A percentile compares a stretch with the other conserved stretches of the same genome.
These are phyloP conservation scores for Xenopus borealis DNA, from an alignment of 2,113 vertebrate species.

Conservation along the genomic window DNA sequence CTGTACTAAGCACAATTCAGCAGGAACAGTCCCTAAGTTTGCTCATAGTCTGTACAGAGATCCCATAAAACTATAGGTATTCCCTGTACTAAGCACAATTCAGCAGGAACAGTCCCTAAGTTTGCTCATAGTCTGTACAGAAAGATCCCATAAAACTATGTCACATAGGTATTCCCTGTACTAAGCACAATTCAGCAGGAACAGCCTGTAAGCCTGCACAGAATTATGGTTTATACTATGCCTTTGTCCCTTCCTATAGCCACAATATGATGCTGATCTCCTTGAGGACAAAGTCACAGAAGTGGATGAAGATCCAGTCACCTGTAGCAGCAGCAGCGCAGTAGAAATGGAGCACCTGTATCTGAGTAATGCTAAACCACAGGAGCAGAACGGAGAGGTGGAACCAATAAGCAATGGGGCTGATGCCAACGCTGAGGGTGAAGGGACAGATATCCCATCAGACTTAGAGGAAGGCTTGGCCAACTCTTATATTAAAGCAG, in stretches of 20 bases:
- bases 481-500: constrained; percentile 69
- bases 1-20: too few relatives aligned
- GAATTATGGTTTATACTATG: too few relatives aligned
- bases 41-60: too few relatives aligned
- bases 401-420: constrained; percentile 85
- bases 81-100: too few relatives aligned
- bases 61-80: too few relatives aligned
- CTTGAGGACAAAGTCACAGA: constrained; percentile 68
- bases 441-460: constrained; percentile 66
- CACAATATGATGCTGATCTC: constrained; percentile 65
- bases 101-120: too few relatives aligned
- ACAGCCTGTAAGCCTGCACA: too few relatives aligned
- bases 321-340: constrained; percentile 50
- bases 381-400: constrained; percentile 83
- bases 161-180: too few relatives aligned
- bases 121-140: too few relatives aligned
- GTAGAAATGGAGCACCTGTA: constrained; percentile 58
- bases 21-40: too few relatives aligned
- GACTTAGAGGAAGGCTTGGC: constrained; percentile 66
- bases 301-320: constrained; percentile 66
- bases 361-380: constrained; percentile 50
- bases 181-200: too few relatives aligned
- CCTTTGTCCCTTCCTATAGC: constrained; percentile 56
- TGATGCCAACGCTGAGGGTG: constrained; percentile 75
- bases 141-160: too few relatives aligned